A percentile compares a stretch with the other conserved stretches of the same genome.
phyloP scores from a whole-genome alignment of 2,797 vertebrate genomes.

The Salmo trutta region DNA sequence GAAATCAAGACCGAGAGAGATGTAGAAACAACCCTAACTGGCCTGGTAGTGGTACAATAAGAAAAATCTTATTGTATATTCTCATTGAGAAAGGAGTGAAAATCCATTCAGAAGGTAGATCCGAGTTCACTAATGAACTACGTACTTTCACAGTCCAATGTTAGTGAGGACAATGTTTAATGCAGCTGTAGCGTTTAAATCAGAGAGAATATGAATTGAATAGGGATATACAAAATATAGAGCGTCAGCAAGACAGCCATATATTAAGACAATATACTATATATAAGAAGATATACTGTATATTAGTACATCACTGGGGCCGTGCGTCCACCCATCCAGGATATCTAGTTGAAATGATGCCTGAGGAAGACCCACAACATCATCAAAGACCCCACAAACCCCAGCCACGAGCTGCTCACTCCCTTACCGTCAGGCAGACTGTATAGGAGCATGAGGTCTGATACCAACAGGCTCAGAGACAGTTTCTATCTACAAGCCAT shows the following conservation, averaged over 20 bases:
- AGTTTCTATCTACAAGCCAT: too few relatives aligned
- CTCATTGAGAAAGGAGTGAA: conserved; percentile 9
- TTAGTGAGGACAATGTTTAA: conserved; percentile 26
- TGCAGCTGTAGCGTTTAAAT: conserved; percentile 35
- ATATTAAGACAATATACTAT: not conserved
- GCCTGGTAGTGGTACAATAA: not conserved
- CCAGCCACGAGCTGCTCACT: too few relatives aligned
- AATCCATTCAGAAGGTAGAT: conserved; percentile 5
- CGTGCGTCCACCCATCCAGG: too few relatives aligned
- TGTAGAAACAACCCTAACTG: conserved; percentile 2
- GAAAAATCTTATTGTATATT: not conserved
- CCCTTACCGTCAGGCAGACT: too few relatives aligned
- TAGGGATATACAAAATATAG: conserved; percentile 23
- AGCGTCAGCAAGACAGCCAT: conserved; percentile 18
- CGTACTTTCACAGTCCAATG: conserved; percentile 16
- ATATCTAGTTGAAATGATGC: too few relatives aligned
- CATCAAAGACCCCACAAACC: too few relatives aligned
- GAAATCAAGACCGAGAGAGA: not conserved
- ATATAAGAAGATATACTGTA: not conserved
- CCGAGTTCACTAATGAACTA: conserved; percentile 19
- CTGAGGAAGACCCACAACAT: too few relatives aligned
- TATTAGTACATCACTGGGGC: not conserved
- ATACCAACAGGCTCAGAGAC: too few relatives aligned
- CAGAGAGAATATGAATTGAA: conserved; percentile 36
- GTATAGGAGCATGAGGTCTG: too few relatives aligned